phyloP scores from a whole-genome alignment of 2,888 invertebrate species.

The Gonocerus acuteangulatus region DNA sequence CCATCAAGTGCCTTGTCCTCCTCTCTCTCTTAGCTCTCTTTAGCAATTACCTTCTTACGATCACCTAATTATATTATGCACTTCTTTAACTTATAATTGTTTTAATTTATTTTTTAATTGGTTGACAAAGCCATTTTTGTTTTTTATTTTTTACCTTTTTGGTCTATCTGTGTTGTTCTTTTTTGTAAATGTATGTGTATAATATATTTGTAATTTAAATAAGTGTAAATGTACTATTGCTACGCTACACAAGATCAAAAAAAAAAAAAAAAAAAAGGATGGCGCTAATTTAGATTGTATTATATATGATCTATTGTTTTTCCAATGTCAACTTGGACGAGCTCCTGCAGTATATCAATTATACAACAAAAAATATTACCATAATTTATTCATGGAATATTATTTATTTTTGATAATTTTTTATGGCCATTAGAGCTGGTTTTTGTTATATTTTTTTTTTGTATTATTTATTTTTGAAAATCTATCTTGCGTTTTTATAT shows the following conservation, averaged over 20 bases:
- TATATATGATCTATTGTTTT: not conserved
- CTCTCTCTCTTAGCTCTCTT: not conserved
- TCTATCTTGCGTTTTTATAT: no score
- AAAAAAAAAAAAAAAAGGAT: not conserved
- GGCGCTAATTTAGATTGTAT: not conserved
- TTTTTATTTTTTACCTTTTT: not conserved
- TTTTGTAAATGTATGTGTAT: conserved; percentile 17
- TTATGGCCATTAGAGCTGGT: no score
- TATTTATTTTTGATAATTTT: no score
- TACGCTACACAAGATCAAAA: not conserved
- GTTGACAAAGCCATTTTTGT: conserved; percentile 1
- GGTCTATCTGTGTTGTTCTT: conserved; percentile 1
- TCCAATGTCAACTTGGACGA: not conserved
- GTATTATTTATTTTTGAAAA: no score
- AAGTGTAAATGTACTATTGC: conserved; percentile 16
- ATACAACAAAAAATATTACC: no score
- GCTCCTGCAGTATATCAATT: no score
- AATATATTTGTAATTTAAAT: conserved; percentile 23
- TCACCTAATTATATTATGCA: not conserved
- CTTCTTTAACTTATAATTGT: conserved; percentile 7
- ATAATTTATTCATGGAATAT: no score
- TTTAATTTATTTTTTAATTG: conserved; percentile 9
- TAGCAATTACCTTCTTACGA: not conserved
- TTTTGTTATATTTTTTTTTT: no score
- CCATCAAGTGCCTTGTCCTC: conserved; percentile 9